Base-by-base conservation (phyloP, 2,888 invertebrate genomes). In the Dicyrtomina minuta region DNA sequence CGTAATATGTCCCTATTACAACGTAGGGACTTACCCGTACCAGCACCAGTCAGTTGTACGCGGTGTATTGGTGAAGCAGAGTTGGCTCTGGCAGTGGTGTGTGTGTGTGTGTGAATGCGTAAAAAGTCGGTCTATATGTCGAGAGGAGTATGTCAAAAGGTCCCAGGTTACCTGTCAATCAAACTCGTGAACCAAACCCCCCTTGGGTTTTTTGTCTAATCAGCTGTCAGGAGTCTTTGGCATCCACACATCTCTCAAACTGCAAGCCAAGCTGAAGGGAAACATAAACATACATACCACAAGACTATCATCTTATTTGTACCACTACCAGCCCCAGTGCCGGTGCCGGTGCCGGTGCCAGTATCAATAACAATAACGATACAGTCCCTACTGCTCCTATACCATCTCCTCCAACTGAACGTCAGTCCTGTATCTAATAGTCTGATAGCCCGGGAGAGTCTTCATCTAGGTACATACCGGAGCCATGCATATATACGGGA, bases 171-270 rank as follows among this genome's bases (percentile, higher is more conserved):
- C 71, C 75, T 75, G 78, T 76, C 78, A 77, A 75, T 78, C 78
- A 78, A 77, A 71, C 60, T 61, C 65, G 59, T 70, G 66, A 72
- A 70, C 24, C 62, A 70, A 74, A 70, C 76, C 67, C 77, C 75
- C 74, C 77, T 73, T 74, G 76, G 77, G 78, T 74, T 77, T 78
- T 77, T 76, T 75, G 75, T 76, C 77, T 78, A 77, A 78, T 78
- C 78, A 77, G 73, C 77, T 75, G 78, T 78, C 78, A 77, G 62
- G 77, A 76, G 70, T 74, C 74, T 78, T 77, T 77, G 77, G 75
- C 77, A 78, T 77, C 77, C 67, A 70, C 73, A 73, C 74, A 76
- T 72, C 74, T 75, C 72, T 68, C 65, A 65, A 51, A 51, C 20
- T 53, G 20, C 22, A 53, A 53, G 56, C 33, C 33, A 6, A 26